phyloP scores from a whole-genome alignment of 2,888 invertebrate genomes.

The Agrilus biguttatus region DNA sequence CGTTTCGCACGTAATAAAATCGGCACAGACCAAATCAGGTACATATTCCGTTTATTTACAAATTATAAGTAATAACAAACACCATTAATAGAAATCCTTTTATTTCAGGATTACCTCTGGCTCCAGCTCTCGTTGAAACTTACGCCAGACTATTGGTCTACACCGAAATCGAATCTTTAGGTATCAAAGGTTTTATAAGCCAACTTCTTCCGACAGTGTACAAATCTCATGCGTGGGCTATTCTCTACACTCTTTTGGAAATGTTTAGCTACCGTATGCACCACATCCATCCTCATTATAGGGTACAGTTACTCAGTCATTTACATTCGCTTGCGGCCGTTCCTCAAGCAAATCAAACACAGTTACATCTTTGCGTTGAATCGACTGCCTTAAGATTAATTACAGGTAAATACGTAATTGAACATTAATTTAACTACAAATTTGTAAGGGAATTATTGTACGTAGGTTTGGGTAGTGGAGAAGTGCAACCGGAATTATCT shows the following conservation, averaged over 20 bases:
- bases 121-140: conserved; percentile 88
- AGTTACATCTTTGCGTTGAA: conserved; percentile 67
- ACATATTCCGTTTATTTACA: no score
- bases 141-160: conserved; percentile 87
- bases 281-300: conserved; percentile 91
- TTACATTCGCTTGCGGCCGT: conserved; percentile 83
- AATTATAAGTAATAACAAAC: no score
- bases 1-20: conserved; percentile 78
- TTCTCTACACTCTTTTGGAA: conserved; percentile 85
- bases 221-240: conserved; percentile 88
- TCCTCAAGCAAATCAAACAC: conserved; percentile 89
- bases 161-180: conserved; percentile 91
- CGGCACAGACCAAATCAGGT: conserved; percentile 67
- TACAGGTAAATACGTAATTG: conserved; percentile 14
- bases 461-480: conserved; percentile 84
- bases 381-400: conserved; percentile 29
- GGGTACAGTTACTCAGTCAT: conserved; percentile 82
- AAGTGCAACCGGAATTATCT: conserved; percentile 87
- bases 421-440: no score
- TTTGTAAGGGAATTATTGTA: conserved; percentile 34
- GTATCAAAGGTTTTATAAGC: conserved; percentile 93
- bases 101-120: conserved; percentile 51
- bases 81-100: no score
- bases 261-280: conserved; percentile 96
- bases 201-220: conserved; percentile 83